Evolutionary conservation across 2,113 vertebrate species (phyloP), one percentile per base, ranked within the genome.

Genomic region (Petrocephalus microphthalmus): DNA sequence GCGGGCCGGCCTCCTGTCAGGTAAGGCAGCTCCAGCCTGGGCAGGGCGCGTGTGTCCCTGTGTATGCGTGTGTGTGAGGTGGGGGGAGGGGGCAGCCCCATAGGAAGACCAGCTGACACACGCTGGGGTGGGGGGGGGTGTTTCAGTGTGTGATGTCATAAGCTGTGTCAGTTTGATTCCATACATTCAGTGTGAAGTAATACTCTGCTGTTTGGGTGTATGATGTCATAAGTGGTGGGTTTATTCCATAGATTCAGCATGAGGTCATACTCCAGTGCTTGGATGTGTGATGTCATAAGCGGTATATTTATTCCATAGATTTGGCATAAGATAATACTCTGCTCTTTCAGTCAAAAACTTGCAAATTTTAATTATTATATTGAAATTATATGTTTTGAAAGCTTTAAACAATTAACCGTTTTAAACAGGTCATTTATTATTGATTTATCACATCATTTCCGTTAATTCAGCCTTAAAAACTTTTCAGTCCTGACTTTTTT

Each of bases 1-100:
- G 92, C 91, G 95, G 94, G 94, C 94, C 93, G 90, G 93, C 93
- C 93, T 95, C 92, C 93, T 95, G 93, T 93, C 94, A 95, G 95
- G 95, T 95, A 95, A 96, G 95, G 90, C 88, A 84, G 83, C 47
- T 47, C 25, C 10, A 45, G 67, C 45, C 54, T 49, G n/a, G 56
- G 60, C 22, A 2, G 17, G 87, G n/a, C 10, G n/a, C 15, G 52
- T 57, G 56, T 33, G 88, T 78, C 25, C 87, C 54, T 71, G 45
- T 51, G 45, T 84, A 47, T 51, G 11, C n/a, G 49, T 84, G 51
- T 53, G 83, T 67, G 37, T 47, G 7, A 45, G 42, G 17, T 47
- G 82, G 47, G 56, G 33, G 84, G 17, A n/a, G 51, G 19, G 37
- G 25, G 11, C 17, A 49, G 25, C 25, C 57, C 54, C 25, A 19